Conservation (phyloP, 2,113 vertebrate genomes). For the Origma solitaria region DNA sequence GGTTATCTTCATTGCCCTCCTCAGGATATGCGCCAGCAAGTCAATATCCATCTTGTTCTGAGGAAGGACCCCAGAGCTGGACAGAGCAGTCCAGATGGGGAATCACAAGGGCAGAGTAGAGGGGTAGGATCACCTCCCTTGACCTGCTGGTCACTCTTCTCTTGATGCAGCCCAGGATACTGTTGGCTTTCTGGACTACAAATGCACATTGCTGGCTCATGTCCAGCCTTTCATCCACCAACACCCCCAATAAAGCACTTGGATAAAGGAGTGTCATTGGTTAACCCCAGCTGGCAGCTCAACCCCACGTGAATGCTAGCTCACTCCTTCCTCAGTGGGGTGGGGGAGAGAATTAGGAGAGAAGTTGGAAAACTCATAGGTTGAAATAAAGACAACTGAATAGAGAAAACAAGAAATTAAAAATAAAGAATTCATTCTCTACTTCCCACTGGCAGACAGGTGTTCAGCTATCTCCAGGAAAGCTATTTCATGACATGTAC, state of each 20-base stretch:
- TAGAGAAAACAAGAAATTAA: background rate
- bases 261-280: background rate
- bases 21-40: background rate
- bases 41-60: background rate
- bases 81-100: background rate
- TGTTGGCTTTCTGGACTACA: background rate
- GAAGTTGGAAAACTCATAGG: background rate
- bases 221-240: background rate
- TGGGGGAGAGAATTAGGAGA: background rate
- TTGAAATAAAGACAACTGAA: background rate
- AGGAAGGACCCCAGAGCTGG: background rate
- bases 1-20: background rate
- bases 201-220: background rate
- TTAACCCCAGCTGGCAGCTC: background rate
- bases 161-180: background rate
- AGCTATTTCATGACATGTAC: background rate
- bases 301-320: fast-evolving
- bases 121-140: background rate
- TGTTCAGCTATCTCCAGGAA: background rate
- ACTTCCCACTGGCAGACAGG: background rate
- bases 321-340: background rate
- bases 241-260: background rate
- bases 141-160: background rate
- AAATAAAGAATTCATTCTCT: background rate
- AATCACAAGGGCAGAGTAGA: background rate